Evolutionary conservation across 2,888 invertebrate genomes (phyloP).

Genomic region (Leptinotarsa rubiginosa): DNA sequence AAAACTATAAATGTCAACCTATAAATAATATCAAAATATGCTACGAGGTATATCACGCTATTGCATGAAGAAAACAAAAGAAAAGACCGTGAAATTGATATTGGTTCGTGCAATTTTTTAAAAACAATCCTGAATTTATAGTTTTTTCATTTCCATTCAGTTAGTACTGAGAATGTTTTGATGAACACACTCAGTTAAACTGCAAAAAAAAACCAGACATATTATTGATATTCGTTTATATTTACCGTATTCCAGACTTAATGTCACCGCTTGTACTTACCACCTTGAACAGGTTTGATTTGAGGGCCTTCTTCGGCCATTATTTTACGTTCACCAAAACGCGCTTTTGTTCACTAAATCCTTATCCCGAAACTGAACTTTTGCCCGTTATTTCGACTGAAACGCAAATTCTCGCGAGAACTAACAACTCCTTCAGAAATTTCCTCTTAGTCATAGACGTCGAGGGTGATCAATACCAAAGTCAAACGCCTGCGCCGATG

Average conservation of each 20-base stretch:
- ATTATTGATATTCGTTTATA: conserved; percentile 13
- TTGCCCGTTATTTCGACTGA: conserved; percentile 15
- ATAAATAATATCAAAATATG: not conserved
- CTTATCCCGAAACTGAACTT: conserved; percentile 27
- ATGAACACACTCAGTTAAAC: not conserved
- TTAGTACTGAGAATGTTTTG: not conserved
- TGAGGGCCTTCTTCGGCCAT: conserved; percentile 73
- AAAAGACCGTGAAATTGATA: no score
- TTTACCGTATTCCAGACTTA: conserved; percentile 15
- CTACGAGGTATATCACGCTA: no score
- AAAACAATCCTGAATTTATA: not conserved
- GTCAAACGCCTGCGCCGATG: conserved; percentile 45
- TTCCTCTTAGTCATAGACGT: conserved; percentile 52
- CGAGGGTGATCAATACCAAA: conserved; percentile 51
- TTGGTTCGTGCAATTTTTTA: not conserved
- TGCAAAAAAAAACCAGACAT: not conserved
- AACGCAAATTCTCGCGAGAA: conserved; percentile 6
- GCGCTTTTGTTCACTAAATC: conserved; percentile 22
- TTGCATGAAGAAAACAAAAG: no score
- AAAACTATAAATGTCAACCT: not conserved
- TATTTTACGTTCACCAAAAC: conserved; percentile 30
- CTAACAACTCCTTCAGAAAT: conserved; percentile 36
- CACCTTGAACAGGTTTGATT: conserved; percentile 70
- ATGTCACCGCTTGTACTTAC: conserved; percentile 57
- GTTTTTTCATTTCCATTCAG: not conserved